A percentile compares a stretch with the other conserved stretches of the same genome.
These are phyloP conservation scores for Eulemur rubriventer DNA, from an alignment of 2,797 vertebrate species.

Conservation along the genomic window DNA sequence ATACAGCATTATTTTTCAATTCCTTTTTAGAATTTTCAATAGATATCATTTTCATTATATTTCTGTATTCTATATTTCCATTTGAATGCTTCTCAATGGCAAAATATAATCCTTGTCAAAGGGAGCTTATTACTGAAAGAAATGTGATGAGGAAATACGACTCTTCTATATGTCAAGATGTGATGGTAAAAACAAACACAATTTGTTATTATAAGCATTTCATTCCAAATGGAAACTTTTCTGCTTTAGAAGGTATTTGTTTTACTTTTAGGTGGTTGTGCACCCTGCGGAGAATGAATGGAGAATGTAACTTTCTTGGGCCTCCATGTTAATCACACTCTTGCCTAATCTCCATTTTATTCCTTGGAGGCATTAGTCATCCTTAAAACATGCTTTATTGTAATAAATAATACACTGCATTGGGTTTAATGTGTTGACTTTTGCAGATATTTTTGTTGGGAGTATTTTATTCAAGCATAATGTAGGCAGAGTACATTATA, in stretches of 20 bases:
- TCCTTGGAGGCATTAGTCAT: neutral
- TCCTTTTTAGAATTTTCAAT: neutral
- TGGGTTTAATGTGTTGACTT: constrained; percentile 32
- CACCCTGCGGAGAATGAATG: constrained; percentile 60
- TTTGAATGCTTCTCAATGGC: neutral
- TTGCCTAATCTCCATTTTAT: constrained; percentile 43
- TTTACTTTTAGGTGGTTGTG: constrained; percentile 43
- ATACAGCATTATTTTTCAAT: neutral
- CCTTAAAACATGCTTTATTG: neutral
- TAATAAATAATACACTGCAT: constrained; percentile 58
- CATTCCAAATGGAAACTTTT: neutral
- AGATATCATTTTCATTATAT: neutral
- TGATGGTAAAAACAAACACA: constrained; percentile 20
- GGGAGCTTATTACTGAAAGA: constrained; percentile 66
- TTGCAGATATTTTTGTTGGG: constrained; percentile 43
- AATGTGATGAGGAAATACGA: constrained; percentile 47
- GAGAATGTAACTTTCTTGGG: constrained; percentile 29
- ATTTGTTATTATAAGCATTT: constrained; percentile 62
- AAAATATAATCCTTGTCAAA: constrained; percentile 32
- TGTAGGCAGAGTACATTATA: constrained; percentile 24
- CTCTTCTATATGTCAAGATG: constrained; percentile 53
- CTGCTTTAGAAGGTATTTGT: constrained; percentile 53
- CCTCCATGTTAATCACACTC: constrained; percentile 26
- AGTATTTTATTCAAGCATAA: constrained; percentile 38
- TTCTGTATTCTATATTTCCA: neutral